Conservation (phyloP, 2,888 invertebrate genomes). For the Invenusta paracnida region DNA sequence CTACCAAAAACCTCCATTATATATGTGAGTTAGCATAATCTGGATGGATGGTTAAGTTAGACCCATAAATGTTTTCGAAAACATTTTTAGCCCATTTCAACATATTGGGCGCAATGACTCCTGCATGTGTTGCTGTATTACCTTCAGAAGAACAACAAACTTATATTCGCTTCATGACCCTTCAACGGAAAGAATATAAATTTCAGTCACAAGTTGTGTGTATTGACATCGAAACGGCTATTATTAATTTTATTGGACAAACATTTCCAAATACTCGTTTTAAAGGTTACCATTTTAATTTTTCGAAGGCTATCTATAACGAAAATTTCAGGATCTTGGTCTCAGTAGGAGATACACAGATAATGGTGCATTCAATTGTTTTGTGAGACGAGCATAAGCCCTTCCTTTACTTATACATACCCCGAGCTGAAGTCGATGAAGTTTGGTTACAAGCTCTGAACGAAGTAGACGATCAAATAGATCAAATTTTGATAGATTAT, state of each 20-base stretch:
- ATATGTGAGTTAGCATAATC: too few relatives aligned
- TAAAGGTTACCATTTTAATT: not conserved
- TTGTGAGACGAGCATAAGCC: not conserved
- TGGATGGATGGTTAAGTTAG: not conserved
- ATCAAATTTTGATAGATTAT: not conserved
- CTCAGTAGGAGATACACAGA: not conserved
- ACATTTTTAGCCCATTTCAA: not conserved
- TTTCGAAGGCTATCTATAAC: not conserved
- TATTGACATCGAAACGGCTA: constrained; percentile 3
- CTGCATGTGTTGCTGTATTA: constrained; percentile 12
- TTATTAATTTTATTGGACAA: not conserved
- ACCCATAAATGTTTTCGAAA: not conserved
- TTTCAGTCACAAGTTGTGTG: not conserved
- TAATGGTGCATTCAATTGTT: not conserved
- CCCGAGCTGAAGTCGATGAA: not conserved
- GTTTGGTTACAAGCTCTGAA: too few relatives aligned
- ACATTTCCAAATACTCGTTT: too few relatives aligned
- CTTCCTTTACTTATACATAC: not conserved
- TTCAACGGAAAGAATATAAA: not conserved
- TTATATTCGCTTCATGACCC: constrained; percentile 3
- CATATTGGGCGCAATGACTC: constrained; percentile 15
- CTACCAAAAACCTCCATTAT: too few relatives aligned
- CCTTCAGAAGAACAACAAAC: not conserved
- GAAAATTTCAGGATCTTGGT: not conserved
- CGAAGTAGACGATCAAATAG: not conserved